Evolutionary conservation across 2,797 vertebrate genomes (phyloP), one percentile per base, ranked within the genome.

Genomic region (Phyllotis vaccarum): DNA sequence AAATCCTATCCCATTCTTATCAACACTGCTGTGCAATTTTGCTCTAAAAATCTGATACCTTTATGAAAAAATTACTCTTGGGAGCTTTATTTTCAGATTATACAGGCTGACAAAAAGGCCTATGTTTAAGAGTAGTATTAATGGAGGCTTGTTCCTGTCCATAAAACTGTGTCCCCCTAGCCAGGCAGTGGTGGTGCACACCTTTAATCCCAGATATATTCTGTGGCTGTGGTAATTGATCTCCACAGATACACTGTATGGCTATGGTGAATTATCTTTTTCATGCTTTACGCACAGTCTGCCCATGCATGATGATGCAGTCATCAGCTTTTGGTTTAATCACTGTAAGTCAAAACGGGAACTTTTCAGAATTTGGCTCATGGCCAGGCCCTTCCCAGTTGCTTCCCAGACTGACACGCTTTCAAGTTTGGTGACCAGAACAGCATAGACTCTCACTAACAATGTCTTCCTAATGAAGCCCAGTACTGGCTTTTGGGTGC

Each of bases 41-140:
- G 76, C 93, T 86, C 52, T 74, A 95, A 93, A 93, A 80, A 58
- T 70, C 52, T 60, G 27, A 52, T 66, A 74, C 31, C 13, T 88
- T 60, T 58, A 78, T 91, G 46, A 66, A 37, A 75, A 78, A 82
- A 89, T 11, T 27, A n/a, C n/a, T 79, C 70, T 76, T 68, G 34
- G 46, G 89, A 81, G 81, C 52, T 66, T 78, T 74, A 88, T 70
- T 60, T 93, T 95, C n/a, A 78, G 24, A 83, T 74, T 90, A 80
- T 66, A 37, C 1, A 16, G 81, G 27, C 62, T 92, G 24, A 2
- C 87, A 92, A 79, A 12, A 8, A 91, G 12, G 3, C 6, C 66
- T 76, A 6, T 79, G 9, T 54, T 91, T 86, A 80, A 72, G 81
- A 80, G 31, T 22, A 54, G 24, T 37, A 49, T 24, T n/a, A 70